phyloP scores from a whole-genome alignment of 2,797 vertebrate genomes.

The Xenopus petersii region DNA sequence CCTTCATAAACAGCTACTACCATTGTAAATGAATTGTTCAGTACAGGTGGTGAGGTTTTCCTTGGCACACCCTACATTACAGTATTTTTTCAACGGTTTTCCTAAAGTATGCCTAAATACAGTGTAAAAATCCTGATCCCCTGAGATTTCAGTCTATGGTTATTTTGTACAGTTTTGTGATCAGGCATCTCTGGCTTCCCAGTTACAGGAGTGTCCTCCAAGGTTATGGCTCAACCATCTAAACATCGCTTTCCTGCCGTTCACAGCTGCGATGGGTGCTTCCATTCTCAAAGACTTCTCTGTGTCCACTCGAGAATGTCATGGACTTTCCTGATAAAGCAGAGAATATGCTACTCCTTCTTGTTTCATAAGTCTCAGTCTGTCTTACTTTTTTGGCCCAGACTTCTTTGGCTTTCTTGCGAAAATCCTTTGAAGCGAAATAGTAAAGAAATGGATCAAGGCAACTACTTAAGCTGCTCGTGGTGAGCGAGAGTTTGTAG shows the following conservation, averaged over 20 bases:
- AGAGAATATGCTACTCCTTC: conserved; percentile 69
- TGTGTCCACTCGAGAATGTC: conserved; percentile 50
- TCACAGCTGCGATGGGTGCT: conserved; percentile 28
- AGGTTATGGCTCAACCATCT: conserved; percentile 13
- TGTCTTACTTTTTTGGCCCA: conserved; percentile 47
- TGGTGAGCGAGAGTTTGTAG: conserved; percentile 84
- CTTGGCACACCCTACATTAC: no score
- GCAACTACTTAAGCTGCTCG: conserved; percentile 90
- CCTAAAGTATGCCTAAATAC: no score
- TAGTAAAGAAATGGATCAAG: conserved; percentile 94
- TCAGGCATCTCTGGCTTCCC: no score
- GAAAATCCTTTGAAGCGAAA: conserved; percentile 88
- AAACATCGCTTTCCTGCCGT: conserved; percentile 65
- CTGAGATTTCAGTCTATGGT: no score
- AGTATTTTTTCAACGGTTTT: no score
- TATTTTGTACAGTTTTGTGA: no score
- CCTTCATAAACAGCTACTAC: no score
- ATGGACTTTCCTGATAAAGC: conserved; percentile 51
- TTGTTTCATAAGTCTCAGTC: conserved; percentile 54
- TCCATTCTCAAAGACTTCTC: conserved; percentile 47
- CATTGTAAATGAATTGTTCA: no score
- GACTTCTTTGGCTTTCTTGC: conserved; percentile 72
- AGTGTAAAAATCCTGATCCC: no score
- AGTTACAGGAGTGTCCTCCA: no score
- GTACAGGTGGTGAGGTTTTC: no score